These are phyloP conservation scores for Resseliella maxima DNA, from an alignment of 2,888 invertebrate genomes.

Conservation along the genomic window DNA sequence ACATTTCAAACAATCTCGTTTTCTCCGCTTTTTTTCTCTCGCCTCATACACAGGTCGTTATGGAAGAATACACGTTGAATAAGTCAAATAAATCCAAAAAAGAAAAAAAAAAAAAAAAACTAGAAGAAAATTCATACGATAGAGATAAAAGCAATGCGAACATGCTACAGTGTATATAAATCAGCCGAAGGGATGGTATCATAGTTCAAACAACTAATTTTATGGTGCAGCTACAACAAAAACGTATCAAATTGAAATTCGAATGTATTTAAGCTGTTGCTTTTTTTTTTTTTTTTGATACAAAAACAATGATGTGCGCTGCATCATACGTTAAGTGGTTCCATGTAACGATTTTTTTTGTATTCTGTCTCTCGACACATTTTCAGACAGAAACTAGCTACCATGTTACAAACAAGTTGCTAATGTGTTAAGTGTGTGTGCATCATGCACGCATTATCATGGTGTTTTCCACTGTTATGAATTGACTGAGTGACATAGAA, in stretches of 20 bases:
- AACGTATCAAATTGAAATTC: not conserved
- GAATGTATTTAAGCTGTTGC: conserved; percentile 50
- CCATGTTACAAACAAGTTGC: not conserved
- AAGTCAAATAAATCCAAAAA: not conserved
- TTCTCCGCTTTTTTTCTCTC: not conserved
- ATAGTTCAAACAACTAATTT: conserved; percentile 49
- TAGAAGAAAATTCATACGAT: not conserved
- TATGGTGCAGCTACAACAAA: conserved; percentile 27
- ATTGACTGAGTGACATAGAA: conserved; percentile 14
- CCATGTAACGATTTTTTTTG: conserved; percentile 21
- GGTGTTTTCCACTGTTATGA: not conserved
- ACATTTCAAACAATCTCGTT: conserved; percentile 43
- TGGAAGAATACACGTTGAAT: not conserved
- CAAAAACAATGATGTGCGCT: conserved; percentile 4
- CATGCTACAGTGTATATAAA: not conserved
- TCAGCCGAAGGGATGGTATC: not conserved
- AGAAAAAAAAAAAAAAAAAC: not conserved
- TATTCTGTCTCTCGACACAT: not conserved
- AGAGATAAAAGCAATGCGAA: conserved; percentile 18
- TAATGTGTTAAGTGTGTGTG: conserved; percentile 47
- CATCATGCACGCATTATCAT: conserved; percentile 43
- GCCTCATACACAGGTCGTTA: conserved; percentile 36
- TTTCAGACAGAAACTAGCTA: not conserved
- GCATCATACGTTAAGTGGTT: not conserved
- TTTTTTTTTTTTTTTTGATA: too few relatives aligned